These are phyloP conservation scores for Dryobotodes eremita DNA, from an alignment of 2,888 invertebrate species.

Conservation along the genomic window DNA sequence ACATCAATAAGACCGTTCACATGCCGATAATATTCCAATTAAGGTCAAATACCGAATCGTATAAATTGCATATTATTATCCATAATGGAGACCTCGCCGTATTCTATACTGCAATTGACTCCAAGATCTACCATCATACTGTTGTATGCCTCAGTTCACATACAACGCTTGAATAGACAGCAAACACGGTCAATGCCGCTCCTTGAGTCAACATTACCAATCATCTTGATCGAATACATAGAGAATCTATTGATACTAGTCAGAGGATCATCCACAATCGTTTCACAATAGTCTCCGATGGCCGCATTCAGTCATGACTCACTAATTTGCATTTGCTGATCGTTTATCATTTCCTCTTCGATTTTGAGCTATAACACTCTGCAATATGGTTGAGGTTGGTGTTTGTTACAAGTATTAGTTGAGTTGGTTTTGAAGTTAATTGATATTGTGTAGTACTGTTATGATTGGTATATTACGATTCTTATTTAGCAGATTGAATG, in stretches of 20 bases:
- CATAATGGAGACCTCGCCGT: neutral
- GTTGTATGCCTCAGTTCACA: neutral
- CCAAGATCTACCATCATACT: neutral
- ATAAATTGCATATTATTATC: neutral
- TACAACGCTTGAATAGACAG: neutral
- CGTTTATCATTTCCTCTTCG: neutral
- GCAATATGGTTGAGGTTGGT: neutral
- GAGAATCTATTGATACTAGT: slow-evolving; percentile 47
- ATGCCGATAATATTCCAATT: neutral
- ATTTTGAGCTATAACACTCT: slow-evolving; percentile 20
- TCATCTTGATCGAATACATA: slow-evolving; percentile 55
- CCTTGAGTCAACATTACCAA: slow-evolving; percentile 48
- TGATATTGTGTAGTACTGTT: slow-evolving; percentile 16
- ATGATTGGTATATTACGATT: slow-evolving; percentile 22
- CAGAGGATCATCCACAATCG: slow-evolving; percentile 37
- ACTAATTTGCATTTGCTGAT: slow-evolving; percentile 12
- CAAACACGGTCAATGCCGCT: slow-evolving; percentile 39
- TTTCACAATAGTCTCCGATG: slow-evolving; percentile 46
- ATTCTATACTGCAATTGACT: neutral
- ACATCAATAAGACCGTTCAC: neutral
- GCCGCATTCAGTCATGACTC: slow-evolving; percentile 41
- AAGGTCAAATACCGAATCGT: neutral
- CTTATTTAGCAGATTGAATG: neutral
- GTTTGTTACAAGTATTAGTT: neutral
- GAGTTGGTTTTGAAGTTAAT: slow-evolving; percentile 15